phyloP scores from a whole-genome alignment of 2,888 invertebrate species.

The Pyrocoelia pectoralis region DNA sequence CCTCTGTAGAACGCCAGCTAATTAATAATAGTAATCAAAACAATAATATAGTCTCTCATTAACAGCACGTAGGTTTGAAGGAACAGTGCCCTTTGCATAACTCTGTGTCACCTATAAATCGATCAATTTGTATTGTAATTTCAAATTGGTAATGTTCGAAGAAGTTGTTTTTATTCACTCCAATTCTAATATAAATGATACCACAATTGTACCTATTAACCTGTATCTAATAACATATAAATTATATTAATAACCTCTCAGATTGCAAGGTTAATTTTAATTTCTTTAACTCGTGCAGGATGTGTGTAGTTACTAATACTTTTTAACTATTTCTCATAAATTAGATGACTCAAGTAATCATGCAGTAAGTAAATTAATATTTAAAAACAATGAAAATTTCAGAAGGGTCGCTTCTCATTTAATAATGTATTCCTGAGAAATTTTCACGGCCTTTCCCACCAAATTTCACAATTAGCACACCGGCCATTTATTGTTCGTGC shows the following conservation, averaged over 20 bases:
- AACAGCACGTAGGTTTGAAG: too few relatives aligned
- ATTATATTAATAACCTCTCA: neutral
- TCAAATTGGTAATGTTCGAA: too few relatives aligned
- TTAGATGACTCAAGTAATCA: slow-evolving; percentile 2
- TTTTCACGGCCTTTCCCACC: slow-evolving; percentile 35
- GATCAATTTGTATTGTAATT: too few relatives aligned
- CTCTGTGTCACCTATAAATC: too few relatives aligned
- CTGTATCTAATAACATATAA: too few relatives aligned
- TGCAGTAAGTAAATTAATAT: neutral
- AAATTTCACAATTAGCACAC: slow-evolving; percentile 29
- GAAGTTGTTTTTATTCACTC: too few relatives aligned
- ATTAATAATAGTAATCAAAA: too few relatives aligned
- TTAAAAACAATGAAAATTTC: slow-evolving; percentile 8
- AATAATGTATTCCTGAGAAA: slow-evolving; percentile 27
- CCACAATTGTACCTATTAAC: too few relatives aligned
- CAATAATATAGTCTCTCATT: too few relatives aligned
- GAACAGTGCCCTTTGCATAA: too few relatives aligned
- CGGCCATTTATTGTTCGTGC: slow-evolving; percentile 20
- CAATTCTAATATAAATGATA: too few relatives aligned
- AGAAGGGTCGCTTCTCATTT: slow-evolving; percentile 20
- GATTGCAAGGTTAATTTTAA: slow-evolving; percentile 4
- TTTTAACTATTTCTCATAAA: neutral
- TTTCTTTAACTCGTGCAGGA: neutral
- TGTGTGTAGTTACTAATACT: neutral
- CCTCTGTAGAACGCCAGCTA: too few relatives aligned